phyloP scores from a whole-genome alignment of 2,888 invertebrate species.

The Rhaphigaster nebulosa region DNA sequence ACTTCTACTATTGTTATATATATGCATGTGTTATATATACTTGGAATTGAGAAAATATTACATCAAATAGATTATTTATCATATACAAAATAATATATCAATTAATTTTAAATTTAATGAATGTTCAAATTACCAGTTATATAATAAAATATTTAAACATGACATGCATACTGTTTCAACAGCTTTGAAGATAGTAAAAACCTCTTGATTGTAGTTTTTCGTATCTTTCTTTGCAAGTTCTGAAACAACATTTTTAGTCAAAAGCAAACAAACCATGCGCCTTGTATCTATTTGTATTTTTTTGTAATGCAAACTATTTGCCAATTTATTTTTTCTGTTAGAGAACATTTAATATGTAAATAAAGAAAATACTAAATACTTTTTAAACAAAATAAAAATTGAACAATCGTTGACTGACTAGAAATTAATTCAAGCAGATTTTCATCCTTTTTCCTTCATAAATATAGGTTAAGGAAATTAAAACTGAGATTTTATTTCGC shows the following conservation, averaged over 20 bases:
- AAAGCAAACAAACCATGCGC: too few species aligned
- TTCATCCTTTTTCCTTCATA: too few species aligned
- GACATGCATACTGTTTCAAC: slow-evolving; percentile 30
- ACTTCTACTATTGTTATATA: not conserved
- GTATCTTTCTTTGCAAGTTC: not conserved
- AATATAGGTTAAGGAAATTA: too few species aligned
- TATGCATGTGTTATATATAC: not conserved
- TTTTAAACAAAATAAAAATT: too few species aligned
- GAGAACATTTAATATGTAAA: too few species aligned
- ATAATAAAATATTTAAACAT: slow-evolving; percentile 43
- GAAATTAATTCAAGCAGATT: too few species aligned
- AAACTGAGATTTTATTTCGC: too few species aligned
- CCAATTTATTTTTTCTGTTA: too few species aligned
- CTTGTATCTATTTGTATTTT: too few species aligned
- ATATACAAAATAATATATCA: not conserved
- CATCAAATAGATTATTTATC: not conserved
- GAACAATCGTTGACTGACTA: too few species aligned
- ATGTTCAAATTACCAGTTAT: slow-evolving; percentile 41
- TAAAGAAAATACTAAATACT: too few species aligned
- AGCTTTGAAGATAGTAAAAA: slow-evolving; percentile 40
- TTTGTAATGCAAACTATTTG: too few species aligned
- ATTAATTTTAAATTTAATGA: not conserved
- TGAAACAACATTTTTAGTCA: not conserved
- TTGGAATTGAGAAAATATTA: not conserved
- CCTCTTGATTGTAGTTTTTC: not conserved